Evolutionary conservation across 2,888 invertebrate species (phyloP).

Genomic region (Drosophila colorata): DNA sequence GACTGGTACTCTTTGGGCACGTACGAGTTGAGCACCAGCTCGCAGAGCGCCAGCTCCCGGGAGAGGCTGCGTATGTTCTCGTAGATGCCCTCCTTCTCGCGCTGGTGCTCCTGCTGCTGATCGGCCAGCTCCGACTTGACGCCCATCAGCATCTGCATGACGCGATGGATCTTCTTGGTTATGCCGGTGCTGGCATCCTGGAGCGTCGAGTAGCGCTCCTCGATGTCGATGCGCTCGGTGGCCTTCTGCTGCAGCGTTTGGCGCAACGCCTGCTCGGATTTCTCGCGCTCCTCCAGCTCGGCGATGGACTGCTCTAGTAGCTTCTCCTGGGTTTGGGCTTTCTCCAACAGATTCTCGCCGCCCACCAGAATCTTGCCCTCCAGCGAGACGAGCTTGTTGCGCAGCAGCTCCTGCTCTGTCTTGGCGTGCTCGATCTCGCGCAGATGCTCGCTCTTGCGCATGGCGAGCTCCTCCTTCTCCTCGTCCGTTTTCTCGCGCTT

Average conservation of each 20-base stretch:
- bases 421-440: constrained; percentile 91
- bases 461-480: constrained; percentile 89
- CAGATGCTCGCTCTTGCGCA: constrained; percentile 89
- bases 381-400: constrained; percentile 94
- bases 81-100: constrained; percentile 97
- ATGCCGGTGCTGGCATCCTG: constrained; percentile 98
- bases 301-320: constrained; percentile 94
- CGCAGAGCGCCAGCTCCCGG: constrained; percentile 95
- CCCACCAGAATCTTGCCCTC: constrained; percentile 99
- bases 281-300: constrained; percentile 91
- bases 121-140: constrained; percentile 94
- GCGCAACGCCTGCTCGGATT: constrained; percentile 92
- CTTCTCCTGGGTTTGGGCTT: constrained; percentile 96
- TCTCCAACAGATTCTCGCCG: constrained; percentile 98
- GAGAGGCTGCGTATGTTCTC: constrained; percentile 96
- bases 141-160: constrained; percentile 94
- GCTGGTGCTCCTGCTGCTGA: constrained; percentile 96
- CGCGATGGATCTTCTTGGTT: constrained; percentile 95
- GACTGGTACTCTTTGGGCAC: constrained; percentile 97
- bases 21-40: constrained; percentile 95
- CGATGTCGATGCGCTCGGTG: constrained; percentile 96
- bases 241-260: constrained; percentile 95
- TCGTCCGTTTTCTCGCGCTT: constrained; percentile 86
- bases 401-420: constrained; percentile 92
- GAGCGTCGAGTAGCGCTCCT: constrained; percentile 96